A percentile compares a stretch with the other conserved stretches of the same genome.
Evolutionary conservation across 2,113 vertebrate species (phyloP).

Genomic region (Manacus vitellinus): DNA sequence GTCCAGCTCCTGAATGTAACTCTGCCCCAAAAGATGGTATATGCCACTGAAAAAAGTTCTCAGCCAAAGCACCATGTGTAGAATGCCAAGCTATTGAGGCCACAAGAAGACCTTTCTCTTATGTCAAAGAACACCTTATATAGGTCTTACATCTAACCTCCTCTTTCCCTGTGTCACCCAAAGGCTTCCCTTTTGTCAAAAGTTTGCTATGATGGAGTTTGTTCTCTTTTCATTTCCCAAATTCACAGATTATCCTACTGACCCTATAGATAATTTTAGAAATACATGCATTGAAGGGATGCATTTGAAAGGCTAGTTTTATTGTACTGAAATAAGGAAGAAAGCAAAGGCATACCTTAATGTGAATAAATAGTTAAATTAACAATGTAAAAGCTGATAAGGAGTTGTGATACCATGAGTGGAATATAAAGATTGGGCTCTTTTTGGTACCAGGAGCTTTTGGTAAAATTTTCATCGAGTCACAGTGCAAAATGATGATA

Average conservation of each 20-base stretch:
- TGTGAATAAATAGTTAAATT: neutral
- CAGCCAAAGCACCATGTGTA: neutral
- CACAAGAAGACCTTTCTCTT: neutral
- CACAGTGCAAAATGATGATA: neutral
- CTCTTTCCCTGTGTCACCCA: neutral
- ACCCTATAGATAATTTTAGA: neutral
- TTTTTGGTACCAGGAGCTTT: neutral
- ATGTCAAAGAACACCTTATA: neutral
- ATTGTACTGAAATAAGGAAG: neutral
- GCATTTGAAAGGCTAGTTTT: neutral
- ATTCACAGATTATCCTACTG: neutral
- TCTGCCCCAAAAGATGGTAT: neutral
- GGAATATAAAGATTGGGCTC: neutral
- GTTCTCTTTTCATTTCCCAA: neutral
- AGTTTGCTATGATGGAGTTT: neutral
- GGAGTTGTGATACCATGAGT: neutral
- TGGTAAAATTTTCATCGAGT: neutral
- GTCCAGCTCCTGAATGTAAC: neutral
- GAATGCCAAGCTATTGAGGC: neutral
- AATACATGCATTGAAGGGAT: neutral
- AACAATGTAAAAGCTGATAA: neutral
- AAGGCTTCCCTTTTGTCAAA: neutral
- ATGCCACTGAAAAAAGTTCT: neutral
- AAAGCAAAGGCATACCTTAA: neutral
- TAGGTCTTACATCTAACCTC: neutral